These are phyloP conservation scores for Carabus problematicus DNA, from an alignment of 2,888 invertebrate species.

Conservation along the genomic window DNA sequence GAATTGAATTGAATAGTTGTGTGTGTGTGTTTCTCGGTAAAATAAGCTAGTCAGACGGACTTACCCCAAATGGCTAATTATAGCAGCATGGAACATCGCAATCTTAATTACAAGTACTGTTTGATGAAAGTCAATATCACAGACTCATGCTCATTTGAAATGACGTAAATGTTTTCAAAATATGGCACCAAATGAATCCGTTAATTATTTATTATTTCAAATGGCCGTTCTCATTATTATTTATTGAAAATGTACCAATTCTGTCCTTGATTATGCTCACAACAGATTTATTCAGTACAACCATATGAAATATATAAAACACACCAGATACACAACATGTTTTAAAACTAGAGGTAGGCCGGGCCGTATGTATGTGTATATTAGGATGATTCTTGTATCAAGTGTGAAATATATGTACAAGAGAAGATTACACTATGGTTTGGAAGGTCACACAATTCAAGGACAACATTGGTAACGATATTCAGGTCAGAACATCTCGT, in stretches of 20 bases:
- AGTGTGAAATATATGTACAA: neutral
- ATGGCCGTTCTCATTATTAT: neutral
- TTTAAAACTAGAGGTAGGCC: too few relatives aligned
- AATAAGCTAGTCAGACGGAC: conserved; percentile 48
- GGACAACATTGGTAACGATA: conserved; percentile 29
- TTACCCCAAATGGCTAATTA: conserved; percentile 65
- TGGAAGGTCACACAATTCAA: conserved; percentile 11
- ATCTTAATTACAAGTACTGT: conserved; percentile 57
- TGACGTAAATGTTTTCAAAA: neutral
- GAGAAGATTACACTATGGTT: neutral
- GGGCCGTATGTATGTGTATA: too few relatives aligned
- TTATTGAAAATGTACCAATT: conserved; percentile 21
- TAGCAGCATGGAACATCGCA: conserved; percentile 63
- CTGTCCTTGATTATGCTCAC: conserved; percentile 8
- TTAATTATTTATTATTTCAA: neutral
- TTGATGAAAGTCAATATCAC: conserved; percentile 36
- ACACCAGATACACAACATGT: too few relatives aligned
- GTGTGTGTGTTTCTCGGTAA: neutral
- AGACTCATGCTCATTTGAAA: conserved; percentile 11
- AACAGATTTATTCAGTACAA: too few relatives aligned
- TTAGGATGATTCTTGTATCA: too few relatives aligned
- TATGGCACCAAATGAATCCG: conserved; percentile 13
- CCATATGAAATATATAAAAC: too few relatives aligned
- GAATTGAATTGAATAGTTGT: neutral
- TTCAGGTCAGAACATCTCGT: conserved; percentile 34